phyloP scores from a whole-genome alignment of 2,797 vertebrate species.

The Lepilemur septentrionalis region DNA sequence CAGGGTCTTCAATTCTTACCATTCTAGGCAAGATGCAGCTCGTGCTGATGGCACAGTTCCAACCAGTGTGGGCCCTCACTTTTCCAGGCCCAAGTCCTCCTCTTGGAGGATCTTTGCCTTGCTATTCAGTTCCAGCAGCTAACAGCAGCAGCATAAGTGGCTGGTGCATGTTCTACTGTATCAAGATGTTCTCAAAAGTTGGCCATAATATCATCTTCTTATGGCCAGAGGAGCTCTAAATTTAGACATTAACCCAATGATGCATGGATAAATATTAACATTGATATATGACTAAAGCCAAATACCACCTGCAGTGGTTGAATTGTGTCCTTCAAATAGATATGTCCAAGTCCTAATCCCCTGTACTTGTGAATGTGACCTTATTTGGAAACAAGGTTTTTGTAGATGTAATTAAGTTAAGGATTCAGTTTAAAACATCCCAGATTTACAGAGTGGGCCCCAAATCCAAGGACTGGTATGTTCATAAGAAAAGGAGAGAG shows the following conservation, averaged over 20 bases:
- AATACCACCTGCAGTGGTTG: background rate
- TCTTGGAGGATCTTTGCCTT: background rate
- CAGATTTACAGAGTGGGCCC: background rate
- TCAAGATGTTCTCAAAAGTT: background rate
- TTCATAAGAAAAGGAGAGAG: background rate
- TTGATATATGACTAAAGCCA: background rate
- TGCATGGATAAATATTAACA: background rate
- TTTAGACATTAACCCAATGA: background rate
- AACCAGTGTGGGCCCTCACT: background rate
- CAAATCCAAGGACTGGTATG: background rate
- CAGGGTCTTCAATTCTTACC: background rate
- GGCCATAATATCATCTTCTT: background rate
- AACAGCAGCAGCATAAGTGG: background rate
- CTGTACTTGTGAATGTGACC: background rate
- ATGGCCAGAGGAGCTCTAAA: background rate
- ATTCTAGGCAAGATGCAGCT: background rate
- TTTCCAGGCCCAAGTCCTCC: no score
- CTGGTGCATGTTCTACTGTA: background rate
- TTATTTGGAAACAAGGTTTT: slow-evolving; percentile 3
- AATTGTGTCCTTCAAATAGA: background rate
- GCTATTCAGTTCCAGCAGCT: background rate
- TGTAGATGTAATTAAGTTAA: background rate
- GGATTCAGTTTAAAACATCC: background rate
- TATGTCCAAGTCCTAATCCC: background rate
- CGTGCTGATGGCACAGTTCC: background rate